Evolutionary conservation across 2,888 invertebrate genomes (phyloP), one percentile per base, ranked within the genome.

Genomic region (Helleia helle): DNA sequence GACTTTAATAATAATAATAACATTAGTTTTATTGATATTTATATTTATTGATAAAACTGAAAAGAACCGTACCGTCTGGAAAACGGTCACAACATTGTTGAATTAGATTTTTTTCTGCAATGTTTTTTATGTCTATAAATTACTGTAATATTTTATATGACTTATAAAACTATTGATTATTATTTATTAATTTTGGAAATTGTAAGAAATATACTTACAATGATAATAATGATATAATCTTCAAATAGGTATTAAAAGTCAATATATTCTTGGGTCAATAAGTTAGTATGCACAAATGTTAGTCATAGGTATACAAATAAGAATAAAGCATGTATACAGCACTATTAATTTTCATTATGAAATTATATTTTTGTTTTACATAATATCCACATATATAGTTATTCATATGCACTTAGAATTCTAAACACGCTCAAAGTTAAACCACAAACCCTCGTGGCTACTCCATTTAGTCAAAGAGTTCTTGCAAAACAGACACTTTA

Each of bases 401-500:
- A 31, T 17, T 31, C 31, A 18, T 7, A 13, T 34, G 34, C 34
- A 34, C 34, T 34, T 22, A 18, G 11, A 4, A 22, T 22, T 22
- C 18, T 6, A 4, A 22, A 22, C 34, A 22, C 18, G 18, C 30
- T 34, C 47, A 49, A 48, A 48, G 44, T 38, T 46, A 48, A 49
- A 43, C 48, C 48, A 42, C 49, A 59, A 52, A 58, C 55, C 59
- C 60, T 61, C 59, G 59, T 63, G 59, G 52, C 43, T 50, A 50
- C 48, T 45, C 44, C 49, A 60, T 65, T 68, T 58, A 57, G 56
- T 58, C 62, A 59, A 67, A 63, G 57, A 70, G 70, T 72, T 66
- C 72, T 73, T 72, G 71, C 77, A 71, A 79, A 80, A 72, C 67
- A 71, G 73, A 69, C 79, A 83, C 84, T 84, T 83, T 71, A 71